Percentiles rank a stretch among this genome's conserved stretches.
Conservation (phyloP, 2,797 vertebrate genomes). For the Arctocebus calabarensis region DNA sequence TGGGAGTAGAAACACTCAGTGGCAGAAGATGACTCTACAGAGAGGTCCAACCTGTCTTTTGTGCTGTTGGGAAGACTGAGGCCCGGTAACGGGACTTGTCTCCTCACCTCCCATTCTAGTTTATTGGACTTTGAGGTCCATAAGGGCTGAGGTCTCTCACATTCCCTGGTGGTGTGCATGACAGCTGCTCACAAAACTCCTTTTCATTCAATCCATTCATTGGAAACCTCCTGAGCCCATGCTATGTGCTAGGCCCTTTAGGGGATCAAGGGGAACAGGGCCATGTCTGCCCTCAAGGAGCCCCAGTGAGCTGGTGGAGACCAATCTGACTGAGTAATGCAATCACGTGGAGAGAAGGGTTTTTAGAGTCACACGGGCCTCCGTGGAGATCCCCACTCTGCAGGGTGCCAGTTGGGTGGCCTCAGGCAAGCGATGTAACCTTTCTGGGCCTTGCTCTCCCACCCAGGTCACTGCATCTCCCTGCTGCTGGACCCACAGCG, state of each 20-base stretch:
- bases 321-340: too few species aligned
- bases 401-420: rapidly evolving
- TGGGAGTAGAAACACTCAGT: background rate
- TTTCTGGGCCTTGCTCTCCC: background rate
- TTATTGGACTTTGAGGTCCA: background rate
- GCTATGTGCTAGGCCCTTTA: background rate
- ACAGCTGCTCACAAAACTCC: background rate
- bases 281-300: background rate
- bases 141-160: background rate
- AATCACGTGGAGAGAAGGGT: background rate
- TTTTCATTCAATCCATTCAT: background rate
- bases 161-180: rapidly evolving
- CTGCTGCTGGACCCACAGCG: constrained; percentile 86
- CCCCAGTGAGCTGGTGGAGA: background rate
- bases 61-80: background rate
- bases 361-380: background rate
- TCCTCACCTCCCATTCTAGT: background rate
- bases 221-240: background rate
- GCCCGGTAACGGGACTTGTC: background rate
- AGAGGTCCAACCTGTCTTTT: background rate
- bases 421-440: background rate
- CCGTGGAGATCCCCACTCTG: background rate
- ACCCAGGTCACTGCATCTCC: constrained; percentile 89
- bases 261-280: background rate
- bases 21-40: background rate